phyloP scores from a whole-genome alignment of 2,888 invertebrate species.

The Zele albiditarsus region DNA sequence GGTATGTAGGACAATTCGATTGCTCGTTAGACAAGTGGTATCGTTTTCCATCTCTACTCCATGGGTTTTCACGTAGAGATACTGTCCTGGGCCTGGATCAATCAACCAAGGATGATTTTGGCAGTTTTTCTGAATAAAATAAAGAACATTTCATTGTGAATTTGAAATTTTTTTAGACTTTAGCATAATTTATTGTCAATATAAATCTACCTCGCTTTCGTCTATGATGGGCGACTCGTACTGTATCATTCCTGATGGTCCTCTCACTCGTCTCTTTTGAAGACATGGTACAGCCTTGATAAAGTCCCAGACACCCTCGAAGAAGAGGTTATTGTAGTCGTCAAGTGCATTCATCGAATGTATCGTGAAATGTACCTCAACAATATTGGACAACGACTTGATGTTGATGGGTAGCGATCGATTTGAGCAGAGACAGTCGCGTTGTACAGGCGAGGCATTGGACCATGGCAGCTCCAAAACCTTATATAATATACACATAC shows the following conservation, averaged over 20 bases:
- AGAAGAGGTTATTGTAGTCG: conserved; percentile 88
- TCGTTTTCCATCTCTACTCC: conserved; percentile 77
- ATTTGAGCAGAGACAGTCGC: conserved; percentile 87
- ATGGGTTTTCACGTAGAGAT: conserved; percentile 85
- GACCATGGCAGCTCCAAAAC: conserved; percentile 86
- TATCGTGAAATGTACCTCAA: conserved; percentile 88
- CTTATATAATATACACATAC: conserved; percentile 66
- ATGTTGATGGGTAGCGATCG: conserved; percentile 81
- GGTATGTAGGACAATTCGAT: conserved; percentile 86
- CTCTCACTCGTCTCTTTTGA: conserved; percentile 81
- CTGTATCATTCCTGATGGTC: conserved; percentile 85
- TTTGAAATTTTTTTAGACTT: too few species aligned
- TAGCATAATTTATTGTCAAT: neutral
- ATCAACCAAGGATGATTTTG: conserved; percentile 87
- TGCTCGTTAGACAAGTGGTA: conserved; percentile 82
- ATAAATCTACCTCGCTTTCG: conserved; percentile 73
- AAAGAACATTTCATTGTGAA: neutral
- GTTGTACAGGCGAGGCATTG: conserved; percentile 81
- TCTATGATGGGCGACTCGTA: conserved; percentile 75
- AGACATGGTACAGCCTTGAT: conserved; percentile 81
- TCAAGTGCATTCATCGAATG: conserved; percentile 89
- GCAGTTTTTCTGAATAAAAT: conserved; percentile 80
- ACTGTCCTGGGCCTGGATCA: conserved; percentile 83
- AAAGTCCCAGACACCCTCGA: conserved; percentile 90
- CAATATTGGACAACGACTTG: conserved; percentile 83